These are phyloP conservation scores for Sorex maritimensis DNA, from an alignment of 2,797 vertebrate species.

Conservation along the genomic window DNA sequence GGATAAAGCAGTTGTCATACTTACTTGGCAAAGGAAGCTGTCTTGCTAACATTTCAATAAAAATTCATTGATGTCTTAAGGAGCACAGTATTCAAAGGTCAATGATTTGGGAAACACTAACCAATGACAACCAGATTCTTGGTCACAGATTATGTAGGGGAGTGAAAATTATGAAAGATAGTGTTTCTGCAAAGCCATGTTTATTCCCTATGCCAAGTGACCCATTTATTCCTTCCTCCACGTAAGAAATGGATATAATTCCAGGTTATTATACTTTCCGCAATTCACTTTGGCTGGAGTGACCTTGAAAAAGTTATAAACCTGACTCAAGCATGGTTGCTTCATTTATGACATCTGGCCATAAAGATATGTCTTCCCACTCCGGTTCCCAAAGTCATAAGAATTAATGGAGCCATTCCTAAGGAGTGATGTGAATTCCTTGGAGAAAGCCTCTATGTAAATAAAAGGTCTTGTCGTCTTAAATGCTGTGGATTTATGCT, in stretches of 20 bases:
- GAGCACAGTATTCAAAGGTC: constrained; percentile 46
- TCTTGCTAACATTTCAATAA: constrained; percentile 17
- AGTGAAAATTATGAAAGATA: constrained; percentile 71
- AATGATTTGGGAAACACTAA: constrained; percentile 59
- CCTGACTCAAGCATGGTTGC: constrained; percentile 39
- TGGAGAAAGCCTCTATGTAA: constrained; percentile 77
- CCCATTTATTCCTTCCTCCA: constrained; percentile 24
- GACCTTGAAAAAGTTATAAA: constrained; percentile 80
- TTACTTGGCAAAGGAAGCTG: constrained; percentile 41
- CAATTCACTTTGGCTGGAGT: constrained; percentile 63
- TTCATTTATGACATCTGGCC: constrained; percentile 78
- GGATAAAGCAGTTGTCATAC: constrained; percentile 53
- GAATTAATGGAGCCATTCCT: constrained; percentile 83
- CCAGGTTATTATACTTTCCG: constrained; percentile 51
- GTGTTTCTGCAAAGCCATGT: constrained; percentile 63
- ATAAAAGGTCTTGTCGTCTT: constrained; percentile 80
- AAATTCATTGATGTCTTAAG: constrained; percentile 48
- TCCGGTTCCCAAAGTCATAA: constrained; percentile 77
- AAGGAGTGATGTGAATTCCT: constrained; percentile 81
- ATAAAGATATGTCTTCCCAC: constrained; percentile 74
- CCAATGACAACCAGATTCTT: constrained; percentile 42
- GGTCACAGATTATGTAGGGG: constrained; percentile 52
- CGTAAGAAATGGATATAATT: constrained; percentile 55
- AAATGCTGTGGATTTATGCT: constrained; percentile 77
- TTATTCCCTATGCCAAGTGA: constrained; percentile 24